These are phyloP conservation scores for Ylistrum balloti DNA, from an alignment of 1,140 invertebrate genomes.

Conservation along the genomic window DNA sequence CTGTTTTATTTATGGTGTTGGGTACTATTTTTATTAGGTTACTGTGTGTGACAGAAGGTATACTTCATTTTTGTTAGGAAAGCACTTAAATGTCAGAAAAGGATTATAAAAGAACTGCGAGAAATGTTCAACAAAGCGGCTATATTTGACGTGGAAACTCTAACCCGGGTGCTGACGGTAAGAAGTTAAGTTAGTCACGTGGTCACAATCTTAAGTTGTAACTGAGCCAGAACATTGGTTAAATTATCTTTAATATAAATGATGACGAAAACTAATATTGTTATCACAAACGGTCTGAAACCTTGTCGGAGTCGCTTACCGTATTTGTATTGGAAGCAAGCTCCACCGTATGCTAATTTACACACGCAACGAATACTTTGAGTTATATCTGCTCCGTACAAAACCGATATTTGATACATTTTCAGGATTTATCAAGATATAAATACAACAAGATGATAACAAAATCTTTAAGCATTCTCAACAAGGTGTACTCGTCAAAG, in stretches of 20 bases:
- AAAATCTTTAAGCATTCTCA: slow-evolving; percentile 79
- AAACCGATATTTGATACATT: slow-evolving; percentile 49
- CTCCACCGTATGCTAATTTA: too few relatives aligned
- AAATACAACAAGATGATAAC: slow-evolving; percentile 81
- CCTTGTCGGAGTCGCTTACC: too few relatives aligned
- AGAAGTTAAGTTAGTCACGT: too few relatives aligned
- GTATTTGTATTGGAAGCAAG: too few relatives aligned
- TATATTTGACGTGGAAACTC: slow-evolving; percentile 78
- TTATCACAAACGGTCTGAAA: too few relatives aligned
- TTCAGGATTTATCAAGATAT: slow-evolving; percentile 79
- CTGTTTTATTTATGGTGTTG: too few relatives aligned
- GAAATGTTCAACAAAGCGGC: slow-evolving; percentile 80
- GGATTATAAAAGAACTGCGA: slow-evolving; percentile 75
- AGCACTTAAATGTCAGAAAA: slow-evolving; percentile 72
- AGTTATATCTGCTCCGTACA: not conserved
- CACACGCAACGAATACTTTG: not conserved
- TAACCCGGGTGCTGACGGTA: slow-evolving; percentile 79
- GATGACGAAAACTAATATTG: too few relatives aligned
- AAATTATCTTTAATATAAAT: too few relatives aligned
- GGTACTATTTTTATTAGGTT: too few relatives aligned
- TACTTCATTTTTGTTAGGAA: slow-evolving; percentile 70
- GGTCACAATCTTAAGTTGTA: too few relatives aligned
- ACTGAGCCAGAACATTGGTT: too few relatives aligned
- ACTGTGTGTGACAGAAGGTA: too few relatives aligned
- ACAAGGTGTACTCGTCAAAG: slow-evolving; percentile 81